These are phyloP conservation scores for Ephydatia muelleri DNA, from an alignment of 37 sponge, comb jelly and placozoan species.

Conservation along the genomic window DNA sequence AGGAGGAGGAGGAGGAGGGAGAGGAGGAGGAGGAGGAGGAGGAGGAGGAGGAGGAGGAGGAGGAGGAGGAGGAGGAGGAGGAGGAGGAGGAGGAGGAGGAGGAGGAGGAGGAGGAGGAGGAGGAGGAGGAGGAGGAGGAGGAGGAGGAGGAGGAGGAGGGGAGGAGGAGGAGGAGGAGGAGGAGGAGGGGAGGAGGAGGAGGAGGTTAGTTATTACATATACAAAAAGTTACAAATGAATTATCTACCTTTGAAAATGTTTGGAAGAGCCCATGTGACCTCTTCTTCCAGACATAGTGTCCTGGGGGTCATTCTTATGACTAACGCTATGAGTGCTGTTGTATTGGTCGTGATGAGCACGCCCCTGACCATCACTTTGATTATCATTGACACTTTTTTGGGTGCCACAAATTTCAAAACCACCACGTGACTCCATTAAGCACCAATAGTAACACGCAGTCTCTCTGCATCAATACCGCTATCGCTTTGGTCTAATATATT, in stretches of 20 bases:
- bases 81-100: neutral
- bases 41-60: neutral
- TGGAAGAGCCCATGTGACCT: too few relatives aligned
- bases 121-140: neutral
- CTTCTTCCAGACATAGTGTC: too few relatives aligned
- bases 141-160: neutral
- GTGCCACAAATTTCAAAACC: neutral
- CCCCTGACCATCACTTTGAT: neutral
- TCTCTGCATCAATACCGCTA: neutral
- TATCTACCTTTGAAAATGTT: too few relatives aligned
- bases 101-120: neutral
- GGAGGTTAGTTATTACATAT: neutral
- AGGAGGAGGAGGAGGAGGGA: neutral
- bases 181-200: neutral
- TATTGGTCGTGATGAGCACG: neutral
- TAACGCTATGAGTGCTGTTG: too few relatives aligned
- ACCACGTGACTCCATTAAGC: neutral
- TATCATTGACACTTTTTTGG: neutral
- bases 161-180: constrained; percentile 7
- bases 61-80: neutral
- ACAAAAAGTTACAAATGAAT: too few relatives aligned
- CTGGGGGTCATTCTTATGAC: too few relatives aligned
- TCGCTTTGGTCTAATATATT: too few relatives aligned
- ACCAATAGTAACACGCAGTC: neutral
- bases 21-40: neutral